Conservation (phyloP, 2,888 invertebrate genomes). For the Ichneumon xanthorius region DNA sequence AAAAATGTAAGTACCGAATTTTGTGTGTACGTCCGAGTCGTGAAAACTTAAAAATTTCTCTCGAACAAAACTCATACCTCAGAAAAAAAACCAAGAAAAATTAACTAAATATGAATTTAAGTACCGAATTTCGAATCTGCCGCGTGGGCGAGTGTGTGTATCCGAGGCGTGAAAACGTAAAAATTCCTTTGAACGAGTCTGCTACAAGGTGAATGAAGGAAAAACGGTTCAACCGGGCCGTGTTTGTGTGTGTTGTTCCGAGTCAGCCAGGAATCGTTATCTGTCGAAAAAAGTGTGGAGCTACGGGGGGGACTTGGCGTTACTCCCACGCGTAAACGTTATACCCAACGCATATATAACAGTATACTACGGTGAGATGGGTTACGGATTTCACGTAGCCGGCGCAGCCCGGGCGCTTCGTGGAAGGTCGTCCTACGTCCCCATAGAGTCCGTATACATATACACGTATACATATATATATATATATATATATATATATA, state of each 20-base stretch:
- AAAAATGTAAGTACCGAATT: background rate
- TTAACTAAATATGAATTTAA: background rate
- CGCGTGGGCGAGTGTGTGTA: background rate
- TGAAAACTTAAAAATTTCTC: slow-evolving; percentile 44
- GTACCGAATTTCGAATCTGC: background rate
- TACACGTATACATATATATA: too few species aligned
- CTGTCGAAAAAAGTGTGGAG: slow-evolving; percentile 45
- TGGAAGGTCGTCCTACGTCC: slow-evolving; percentile 74
- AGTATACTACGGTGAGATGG: slow-evolving; percentile 47
- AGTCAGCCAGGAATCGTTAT: slow-evolving; percentile 61
- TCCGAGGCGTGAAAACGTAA: background rate
- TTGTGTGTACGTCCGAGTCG: slow-evolving; percentile 23
- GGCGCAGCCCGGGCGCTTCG: slow-evolving; percentile 50
- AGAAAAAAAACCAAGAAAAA: background rate
- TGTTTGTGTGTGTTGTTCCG: slow-evolving; percentile 30
- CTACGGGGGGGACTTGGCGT: slow-evolving; percentile 31
- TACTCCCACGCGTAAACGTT: slow-evolving; percentile 50
- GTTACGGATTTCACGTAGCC: slow-evolving; percentile 67
- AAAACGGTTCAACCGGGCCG: slow-evolving; percentile 37
- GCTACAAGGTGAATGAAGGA: slow-evolving; percentile 49
- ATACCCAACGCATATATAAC: slow-evolving; percentile 29
- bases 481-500: background rate
- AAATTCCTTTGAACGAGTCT: slow-evolving; percentile 45
- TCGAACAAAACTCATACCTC: slow-evolving; percentile 20
- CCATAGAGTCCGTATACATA: slow-evolving; percentile 38